Percentiles rank a stretch among this genome's conserved stretches.
phyloP scores from a whole-genome alignment of 2,888 invertebrate species.

The Hololepta plana region DNA sequence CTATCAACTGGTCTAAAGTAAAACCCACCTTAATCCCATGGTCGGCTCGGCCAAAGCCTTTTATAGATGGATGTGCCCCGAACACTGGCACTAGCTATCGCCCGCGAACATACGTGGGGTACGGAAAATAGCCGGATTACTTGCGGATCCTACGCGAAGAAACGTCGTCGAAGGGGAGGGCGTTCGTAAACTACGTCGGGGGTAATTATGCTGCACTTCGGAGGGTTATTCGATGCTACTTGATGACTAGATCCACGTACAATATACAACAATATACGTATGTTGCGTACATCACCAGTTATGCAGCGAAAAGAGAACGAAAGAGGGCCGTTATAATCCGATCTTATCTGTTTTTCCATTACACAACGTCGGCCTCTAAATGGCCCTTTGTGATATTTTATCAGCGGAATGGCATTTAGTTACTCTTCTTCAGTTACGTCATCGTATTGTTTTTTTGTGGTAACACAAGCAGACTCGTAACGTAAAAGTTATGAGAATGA shows the following conservation, averaged over 20 bases:
- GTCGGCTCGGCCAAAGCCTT: slow-evolving; percentile 17
- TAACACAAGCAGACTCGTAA: no score
- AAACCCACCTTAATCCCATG: slow-evolving; percentile 27
- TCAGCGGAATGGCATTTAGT: no score
- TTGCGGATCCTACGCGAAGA: slow-evolving; percentile 17
- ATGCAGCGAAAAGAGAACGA: slow-evolving; percentile 7
- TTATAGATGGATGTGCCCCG: slow-evolving; percentile 15
- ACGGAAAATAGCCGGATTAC: slow-evolving; percentile 24
- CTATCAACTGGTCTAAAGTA: slow-evolving; percentile 34
- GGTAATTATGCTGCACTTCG: slow-evolving; percentile 24
- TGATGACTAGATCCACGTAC: slow-evolving; percentile 20
- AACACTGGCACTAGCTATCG: slow-evolving; percentile 11
- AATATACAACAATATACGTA: slow-evolving; percentile 9
- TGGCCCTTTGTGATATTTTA: no score
- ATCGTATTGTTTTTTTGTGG: no score
- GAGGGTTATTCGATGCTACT: slow-evolving; percentile 26
- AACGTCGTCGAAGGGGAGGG: slow-evolving; percentile 8
- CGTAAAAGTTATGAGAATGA: no score
- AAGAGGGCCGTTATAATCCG: slow-evolving; percentile 19
- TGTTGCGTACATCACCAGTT: slow-evolving; percentile 6
- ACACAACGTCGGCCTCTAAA: slow-evolving; percentile 14
- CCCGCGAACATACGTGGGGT: slow-evolving; percentile 13
- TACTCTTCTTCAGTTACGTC: no score
- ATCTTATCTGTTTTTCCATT: slow-evolving; percentile 23
- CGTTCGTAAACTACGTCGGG: slow-evolving; percentile 20